Evolutionary conservation across 2,888 invertebrate genomes (phyloP), one percentile per base, ranked within the genome.

Genomic region (Poecilus cupreus): DNA sequence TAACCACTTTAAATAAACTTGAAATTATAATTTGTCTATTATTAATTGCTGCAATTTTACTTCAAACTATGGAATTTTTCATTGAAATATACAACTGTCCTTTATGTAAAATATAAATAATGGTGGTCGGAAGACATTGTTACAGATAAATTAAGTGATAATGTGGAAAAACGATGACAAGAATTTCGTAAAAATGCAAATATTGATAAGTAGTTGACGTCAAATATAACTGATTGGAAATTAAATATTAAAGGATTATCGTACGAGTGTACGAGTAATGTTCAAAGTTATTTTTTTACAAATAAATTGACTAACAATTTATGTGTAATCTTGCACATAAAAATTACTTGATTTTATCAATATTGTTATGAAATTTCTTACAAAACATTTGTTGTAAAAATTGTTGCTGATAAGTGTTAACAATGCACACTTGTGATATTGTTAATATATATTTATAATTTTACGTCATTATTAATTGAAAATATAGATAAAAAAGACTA

Each of bases 161-260:
- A 32, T 3, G 8, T 6, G 4, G 32, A 43, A 0, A 4, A n/a
- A 11, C 10, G n/a, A 11, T 3, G 39, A 39, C 10, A 39, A 43
- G 16, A 18, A n/a, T 57, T 57, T 24, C n/a, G 3, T 22, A 11
- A 57, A 57, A n/a, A 4, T 24, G 26, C 22, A 60, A 60, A 11
- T n/a, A 57, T 57, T 60, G 60, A 60, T 60, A 32, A 60, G n/a
- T 13, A 32, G 4, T 60, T 60, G 11, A 32, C 26, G 26, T 60
- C 60, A 60, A 26, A 60, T n/a, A 43, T 43, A n/a, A n/a, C n/a
- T n/a, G n/a, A n/a, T n/a, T n/a, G n/a, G n/a, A n/a, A n/a, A n/a
- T n/a, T n/a, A n/a, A n/a, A n/a, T n/a, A n/a, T n/a, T n/a, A n/a
- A n/a, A n/a, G n/a, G n/a, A n/a, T n/a, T n/a, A n/a, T n/a, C n/a